These are phyloP conservation scores for Pogonocichla stellata DNA, from an alignment of 2,113 vertebrate species.

Conservation along the genomic window DNA sequence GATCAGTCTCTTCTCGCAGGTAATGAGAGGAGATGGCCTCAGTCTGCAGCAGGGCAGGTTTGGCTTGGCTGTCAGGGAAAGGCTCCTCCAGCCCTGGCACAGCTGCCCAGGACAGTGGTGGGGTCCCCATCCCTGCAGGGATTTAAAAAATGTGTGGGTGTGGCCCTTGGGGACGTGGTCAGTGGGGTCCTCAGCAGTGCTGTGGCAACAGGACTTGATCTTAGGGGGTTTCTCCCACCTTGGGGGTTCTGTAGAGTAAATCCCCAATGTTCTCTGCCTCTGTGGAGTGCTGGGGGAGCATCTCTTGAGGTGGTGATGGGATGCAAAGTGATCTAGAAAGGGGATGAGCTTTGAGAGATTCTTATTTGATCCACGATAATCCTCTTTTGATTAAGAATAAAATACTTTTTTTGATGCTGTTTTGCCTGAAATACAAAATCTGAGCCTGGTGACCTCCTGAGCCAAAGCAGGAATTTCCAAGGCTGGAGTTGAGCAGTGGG, in stretches of 20 bases:
- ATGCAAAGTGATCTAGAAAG: background rate
- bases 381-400: background rate
- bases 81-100: background rate
- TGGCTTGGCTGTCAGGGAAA: background rate
- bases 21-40: background rate
- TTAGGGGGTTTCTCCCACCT: background rate
- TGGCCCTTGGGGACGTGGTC: background rate
- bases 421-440: background rate
- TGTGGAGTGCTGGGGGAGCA: accelerated
- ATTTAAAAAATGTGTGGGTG: background rate
- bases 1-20: background rate
- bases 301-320: background rate
- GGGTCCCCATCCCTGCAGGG: background rate
- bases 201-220: background rate
- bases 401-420: background rate
- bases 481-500: background rate
- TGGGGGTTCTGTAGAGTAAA: background rate
- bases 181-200: background rate
- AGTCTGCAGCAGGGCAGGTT: background rate
- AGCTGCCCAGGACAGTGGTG: background rate
- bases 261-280: accelerated
- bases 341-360: background rate
- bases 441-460: background rate
- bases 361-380: background rate
- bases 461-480: background rate